These are phyloP conservation scores for Mesorhabditis sp. DNA, from an alignment of 2,888 invertebrate species.

Conservation along the genomic window DNA sequence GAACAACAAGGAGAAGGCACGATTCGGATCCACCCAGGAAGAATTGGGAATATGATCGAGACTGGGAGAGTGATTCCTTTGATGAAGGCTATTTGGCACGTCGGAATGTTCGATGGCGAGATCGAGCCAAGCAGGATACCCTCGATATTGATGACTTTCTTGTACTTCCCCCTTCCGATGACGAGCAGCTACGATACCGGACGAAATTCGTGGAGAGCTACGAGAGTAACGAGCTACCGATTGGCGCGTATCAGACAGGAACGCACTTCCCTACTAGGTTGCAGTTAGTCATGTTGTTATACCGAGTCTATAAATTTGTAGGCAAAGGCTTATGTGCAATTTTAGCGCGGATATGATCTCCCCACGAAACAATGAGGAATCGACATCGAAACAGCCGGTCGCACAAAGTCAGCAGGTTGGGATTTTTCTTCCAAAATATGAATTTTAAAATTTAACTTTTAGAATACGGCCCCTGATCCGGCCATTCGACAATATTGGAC, in stretches of 20 bases:
- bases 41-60: constrained; percentile 1
- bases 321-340: not conserved
- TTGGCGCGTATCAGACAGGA: not conserved
- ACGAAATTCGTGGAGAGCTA: constrained; percentile 2
- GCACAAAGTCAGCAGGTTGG: not conserved
- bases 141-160: constrained; percentile 32
- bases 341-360: not conserved
- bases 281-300: no score
- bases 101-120: not conserved
- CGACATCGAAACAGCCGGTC: not conserved
- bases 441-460: not conserved
- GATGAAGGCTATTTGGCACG: not conserved
- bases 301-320: no score
- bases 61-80: not conserved
- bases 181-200: constrained; percentile 19
- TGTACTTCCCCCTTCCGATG: constrained; percentile 31
- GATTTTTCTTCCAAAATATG: not conserved
- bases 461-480: constrained; percentile 6
- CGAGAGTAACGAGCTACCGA: not conserved
- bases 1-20: not conserved
- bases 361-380: not conserved
- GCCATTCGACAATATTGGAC: not conserved
- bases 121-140: not conserved
- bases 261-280: no score
- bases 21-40: constrained; percentile 1